Evolutionary conservation across 1,140 invertebrate species (phyloP), one percentile per base, ranked within the genome.

Genomic region (Euura lappo): DNA sequence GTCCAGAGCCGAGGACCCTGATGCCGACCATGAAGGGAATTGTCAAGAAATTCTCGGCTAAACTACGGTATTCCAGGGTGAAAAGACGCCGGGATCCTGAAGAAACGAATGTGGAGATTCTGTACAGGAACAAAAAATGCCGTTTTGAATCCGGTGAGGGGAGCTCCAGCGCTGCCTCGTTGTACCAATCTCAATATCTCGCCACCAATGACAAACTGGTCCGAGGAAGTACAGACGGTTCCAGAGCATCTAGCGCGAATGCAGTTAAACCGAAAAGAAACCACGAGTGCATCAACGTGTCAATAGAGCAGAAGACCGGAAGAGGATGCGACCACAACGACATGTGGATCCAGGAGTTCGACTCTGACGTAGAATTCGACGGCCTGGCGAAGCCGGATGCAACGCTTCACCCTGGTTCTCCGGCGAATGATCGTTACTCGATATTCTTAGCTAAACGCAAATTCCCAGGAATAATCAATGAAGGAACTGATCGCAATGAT

Each of bases 281-380:
- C 11, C 8, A 42, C 3, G 44, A 8, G 42, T 28, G 66, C 66
- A 68, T 42, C 0, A 68, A 28, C 13, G 11, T 68, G 5, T 60
- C 66, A 5, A 42, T 28, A 42, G 8, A 42, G 10, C 11, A 8
- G 8, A 44, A 11, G 13, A 11, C 66, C 44, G 28, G 28, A 10
- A 68, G 42, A 68, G 44, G 66, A 13, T 44, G 44, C 13, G 66
- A 68, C 10, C 44, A 42, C 3, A 44, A 68, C 44, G 66, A 68
- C 28, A 11, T 68, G 28, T 68, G 66, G 66, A 68, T 68, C 44
- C 66, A 68, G 44, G 66, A 68, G 44, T 68, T 68, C 28, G 66
- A 68, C 66, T 68, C 66, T 8, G 66, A 68, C 28, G 44, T 42
- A 28, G 66, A 68, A 68, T 68, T 44, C 1, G 66, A 68, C 66